Evolutionary conservation across 2,113 vertebrate genomes (phyloP).

Genomic region (Ochotona princeps): DNA sequence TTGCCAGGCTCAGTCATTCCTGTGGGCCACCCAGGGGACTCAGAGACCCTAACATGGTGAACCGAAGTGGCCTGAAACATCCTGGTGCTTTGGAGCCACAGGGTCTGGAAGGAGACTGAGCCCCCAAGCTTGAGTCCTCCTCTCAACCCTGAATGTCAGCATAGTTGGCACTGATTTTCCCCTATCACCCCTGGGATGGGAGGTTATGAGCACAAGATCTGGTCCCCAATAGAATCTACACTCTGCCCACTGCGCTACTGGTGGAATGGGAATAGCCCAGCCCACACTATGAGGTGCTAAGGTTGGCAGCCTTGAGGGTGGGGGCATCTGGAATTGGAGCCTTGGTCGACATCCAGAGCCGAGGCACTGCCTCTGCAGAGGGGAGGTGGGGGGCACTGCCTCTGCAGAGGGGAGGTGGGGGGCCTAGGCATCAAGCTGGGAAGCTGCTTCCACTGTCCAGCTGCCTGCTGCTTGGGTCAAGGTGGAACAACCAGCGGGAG

Average conservation of each 20-base stretch:
- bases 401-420: neutral
- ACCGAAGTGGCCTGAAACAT: neutral
- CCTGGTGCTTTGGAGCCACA: neutral
- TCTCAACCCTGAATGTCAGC: neutral
- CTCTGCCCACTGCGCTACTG: neutral
- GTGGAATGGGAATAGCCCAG: neutral
- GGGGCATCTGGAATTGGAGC: neutral
- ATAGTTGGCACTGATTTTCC: neutral
- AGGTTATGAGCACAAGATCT: neutral
- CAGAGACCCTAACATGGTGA: neutral
- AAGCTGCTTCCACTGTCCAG: accelerated
- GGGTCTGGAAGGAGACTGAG: neutral
- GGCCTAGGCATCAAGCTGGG: no score
- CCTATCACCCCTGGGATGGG: neutral
- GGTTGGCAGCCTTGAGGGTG: neutral
- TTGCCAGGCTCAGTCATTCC: neutral
- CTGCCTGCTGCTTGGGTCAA: accelerated
- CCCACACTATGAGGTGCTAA: neutral
- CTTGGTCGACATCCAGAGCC: accelerated
- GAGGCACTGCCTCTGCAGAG: neutral
- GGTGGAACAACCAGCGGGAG: no score
- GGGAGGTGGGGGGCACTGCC: neutral
- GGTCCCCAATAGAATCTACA: neutral
- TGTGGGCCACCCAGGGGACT: neutral
- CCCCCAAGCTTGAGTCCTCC: neutral